phyloP scores from a whole-genome alignment of 2,888 invertebrate species.

The Tetropium fuscum region DNA sequence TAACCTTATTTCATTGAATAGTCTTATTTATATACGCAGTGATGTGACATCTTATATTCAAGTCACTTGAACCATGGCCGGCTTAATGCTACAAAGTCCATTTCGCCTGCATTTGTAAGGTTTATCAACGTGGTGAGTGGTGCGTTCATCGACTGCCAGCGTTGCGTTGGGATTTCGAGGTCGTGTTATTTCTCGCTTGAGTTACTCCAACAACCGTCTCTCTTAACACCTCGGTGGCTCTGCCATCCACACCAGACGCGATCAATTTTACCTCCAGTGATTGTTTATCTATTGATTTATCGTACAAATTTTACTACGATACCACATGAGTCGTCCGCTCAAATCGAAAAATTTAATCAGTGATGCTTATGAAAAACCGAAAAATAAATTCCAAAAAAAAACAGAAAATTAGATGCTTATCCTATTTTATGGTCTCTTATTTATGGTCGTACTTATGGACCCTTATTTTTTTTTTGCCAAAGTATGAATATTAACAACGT shows the following conservation, averaged over 20 bases:
- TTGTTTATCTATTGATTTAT: conserved; percentile 24
- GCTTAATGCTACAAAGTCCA: not conserved
- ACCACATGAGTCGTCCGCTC: no score
- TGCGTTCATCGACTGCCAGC: conserved; percentile 8
- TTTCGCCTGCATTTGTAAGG: not conserved
- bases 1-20: no score
- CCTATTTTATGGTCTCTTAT: no score
- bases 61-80: not conserved
- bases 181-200: conserved; percentile 49
- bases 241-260: conserved; percentile 35
- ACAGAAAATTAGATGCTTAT: no score
- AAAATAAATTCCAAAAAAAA: no score
- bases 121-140: conserved; percentile 5
- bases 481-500: no score
- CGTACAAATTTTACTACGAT: no score
- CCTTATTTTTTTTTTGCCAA: no score
- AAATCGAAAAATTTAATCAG: no score
- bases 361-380: no score
- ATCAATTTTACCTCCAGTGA: conserved; percentile 8
- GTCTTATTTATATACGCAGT: no score
- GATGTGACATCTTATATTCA: not conserved
- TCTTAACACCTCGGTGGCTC: conserved; percentile 50
- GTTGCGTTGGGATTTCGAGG: conserved; percentile 22
- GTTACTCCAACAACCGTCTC: conserved; percentile 35
- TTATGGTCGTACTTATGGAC: no score